Conservation (phyloP, 2,888 invertebrate genomes). For the Agriopis aurantiaria region DNA sequence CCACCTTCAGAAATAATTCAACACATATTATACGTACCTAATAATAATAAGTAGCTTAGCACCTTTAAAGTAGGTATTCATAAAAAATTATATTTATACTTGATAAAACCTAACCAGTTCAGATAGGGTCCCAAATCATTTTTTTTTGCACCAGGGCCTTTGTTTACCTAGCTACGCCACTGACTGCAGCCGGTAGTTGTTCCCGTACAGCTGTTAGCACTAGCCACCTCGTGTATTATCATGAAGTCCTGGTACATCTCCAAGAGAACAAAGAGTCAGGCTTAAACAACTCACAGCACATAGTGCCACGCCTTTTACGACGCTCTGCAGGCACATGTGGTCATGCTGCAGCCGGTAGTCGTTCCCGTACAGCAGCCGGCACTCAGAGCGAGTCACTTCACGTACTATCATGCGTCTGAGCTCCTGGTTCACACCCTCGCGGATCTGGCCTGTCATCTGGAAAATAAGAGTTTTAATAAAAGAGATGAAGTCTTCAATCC, state of each 20-base stretch:
- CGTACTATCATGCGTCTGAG: conserved; percentile 77
- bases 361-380: conserved; percentile 72
- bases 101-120: no score
- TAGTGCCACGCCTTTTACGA: conserved; percentile 72
- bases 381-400: conserved; percentile 64
- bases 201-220: no score
- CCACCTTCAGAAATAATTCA: no score
- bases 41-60: no score
- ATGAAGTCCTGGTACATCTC: neutral
- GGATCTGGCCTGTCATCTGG: conserved; percentile 76
- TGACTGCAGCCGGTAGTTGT: neutral
- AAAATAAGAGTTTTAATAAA: neutral
- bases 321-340: conserved; percentile 75
- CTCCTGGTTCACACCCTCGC: conserved; percentile 79
- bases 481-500: neutral
- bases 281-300: conserved; percentile 65
- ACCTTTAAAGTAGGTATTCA: no score
- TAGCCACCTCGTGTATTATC: neutral
- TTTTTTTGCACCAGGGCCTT: no score
- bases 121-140: no score
- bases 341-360: conserved; percentile 78
- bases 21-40: no score
- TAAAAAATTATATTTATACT: no score
- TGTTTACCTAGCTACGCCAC: no score
- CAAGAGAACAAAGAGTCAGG: neutral